Conservation (phyloP, 2,888 invertebrate genomes). For the Xestia xanthographa region DNA sequence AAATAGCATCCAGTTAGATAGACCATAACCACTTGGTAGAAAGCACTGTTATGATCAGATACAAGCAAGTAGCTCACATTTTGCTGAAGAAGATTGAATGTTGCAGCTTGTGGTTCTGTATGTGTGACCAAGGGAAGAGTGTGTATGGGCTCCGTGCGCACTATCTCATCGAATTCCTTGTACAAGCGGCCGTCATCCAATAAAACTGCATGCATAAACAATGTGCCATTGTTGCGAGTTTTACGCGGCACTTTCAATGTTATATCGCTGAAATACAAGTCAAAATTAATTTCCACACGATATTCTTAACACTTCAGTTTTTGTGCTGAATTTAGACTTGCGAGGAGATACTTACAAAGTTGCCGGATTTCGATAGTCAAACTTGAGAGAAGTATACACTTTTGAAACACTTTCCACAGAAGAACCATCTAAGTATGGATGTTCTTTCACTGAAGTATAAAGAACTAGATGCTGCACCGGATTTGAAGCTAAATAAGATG, state of each 20-base stretch:
- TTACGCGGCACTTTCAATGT: slow-evolving; percentile 93
- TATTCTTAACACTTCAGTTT: not conserved
- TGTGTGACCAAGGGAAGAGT: slow-evolving; percentile 93
- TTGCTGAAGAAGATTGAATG: slow-evolving; percentile 92
- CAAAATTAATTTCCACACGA: not conserved
- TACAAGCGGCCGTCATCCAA: slow-evolving; percentile 88
- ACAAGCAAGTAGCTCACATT: slow-evolving; percentile 73
- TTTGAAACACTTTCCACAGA: slow-evolving; percentile 85
- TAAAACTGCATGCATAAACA: slow-evolving; percentile 94
- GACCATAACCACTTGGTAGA: not conserved
- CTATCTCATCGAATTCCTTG: slow-evolving; percentile 90
- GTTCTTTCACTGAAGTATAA: slow-evolving; percentile 92
- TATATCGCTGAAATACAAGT: slow-evolving; percentile 89
- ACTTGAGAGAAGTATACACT: slow-evolving; percentile 91
- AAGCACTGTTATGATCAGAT: not conserved
- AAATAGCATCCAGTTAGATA: slow-evolving; percentile 60
- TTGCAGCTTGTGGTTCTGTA: slow-evolving; percentile 93
- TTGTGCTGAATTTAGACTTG: not conserved
- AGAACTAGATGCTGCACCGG: slow-evolving; percentile 93
- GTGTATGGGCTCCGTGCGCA: slow-evolving; percentile 91
- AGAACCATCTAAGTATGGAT: slow-evolving; percentile 89
- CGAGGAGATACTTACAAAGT: slow-evolving; percentile 77
- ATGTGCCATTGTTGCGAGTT: slow-evolving; percentile 95
- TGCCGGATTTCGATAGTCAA: slow-evolving; percentile 91
- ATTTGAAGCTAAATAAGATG: slow-evolving; percentile 92